Evolutionary conservation across 2,797 vertebrate genomes (phyloP).

Genomic region (Anomalospiza imberbis): DNA sequence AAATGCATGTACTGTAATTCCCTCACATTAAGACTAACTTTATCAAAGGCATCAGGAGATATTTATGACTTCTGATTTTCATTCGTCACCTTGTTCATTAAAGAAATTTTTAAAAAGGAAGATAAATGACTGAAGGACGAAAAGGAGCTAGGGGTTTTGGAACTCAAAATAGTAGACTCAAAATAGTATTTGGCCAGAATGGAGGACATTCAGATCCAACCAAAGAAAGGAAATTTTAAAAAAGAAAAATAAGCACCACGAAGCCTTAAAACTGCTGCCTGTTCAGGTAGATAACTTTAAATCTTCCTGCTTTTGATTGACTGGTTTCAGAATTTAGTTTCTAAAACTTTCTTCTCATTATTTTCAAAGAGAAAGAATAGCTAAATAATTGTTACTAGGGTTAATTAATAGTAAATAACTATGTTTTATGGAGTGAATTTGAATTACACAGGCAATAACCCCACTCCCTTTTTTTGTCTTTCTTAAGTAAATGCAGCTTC

Average conservation of each 20-base stretch:
- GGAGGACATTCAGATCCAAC: background rate
- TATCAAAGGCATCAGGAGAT: background rate
- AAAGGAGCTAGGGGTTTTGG: fast-evolving
- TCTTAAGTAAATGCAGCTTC: background rate
- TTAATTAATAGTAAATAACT: background rate
- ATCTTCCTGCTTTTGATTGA: background rate
- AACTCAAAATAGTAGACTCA: no score
- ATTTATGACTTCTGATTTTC: background rate
- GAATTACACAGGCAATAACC: background rate
- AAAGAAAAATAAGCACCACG: background rate
- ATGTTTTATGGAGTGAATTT: background rate
- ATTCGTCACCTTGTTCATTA: background rate
- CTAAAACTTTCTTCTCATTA: background rate
- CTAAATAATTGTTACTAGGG: background rate
- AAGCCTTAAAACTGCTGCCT: background rate
- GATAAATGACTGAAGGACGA: background rate
- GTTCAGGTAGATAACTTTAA: background rate
- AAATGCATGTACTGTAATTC: background rate
- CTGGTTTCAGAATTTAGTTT: background rate
- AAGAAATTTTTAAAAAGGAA: background rate
- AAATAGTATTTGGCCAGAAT: background rate
- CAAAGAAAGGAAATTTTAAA: fast-evolving
- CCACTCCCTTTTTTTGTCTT: fast-evolving
- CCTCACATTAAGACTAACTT: background rate
- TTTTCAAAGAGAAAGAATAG: background rate